These are phyloP conservation scores for Ardeotis arabs DNA, from an alignment of 2,113 vertebrate genomes.

Conservation along the genomic window DNA sequence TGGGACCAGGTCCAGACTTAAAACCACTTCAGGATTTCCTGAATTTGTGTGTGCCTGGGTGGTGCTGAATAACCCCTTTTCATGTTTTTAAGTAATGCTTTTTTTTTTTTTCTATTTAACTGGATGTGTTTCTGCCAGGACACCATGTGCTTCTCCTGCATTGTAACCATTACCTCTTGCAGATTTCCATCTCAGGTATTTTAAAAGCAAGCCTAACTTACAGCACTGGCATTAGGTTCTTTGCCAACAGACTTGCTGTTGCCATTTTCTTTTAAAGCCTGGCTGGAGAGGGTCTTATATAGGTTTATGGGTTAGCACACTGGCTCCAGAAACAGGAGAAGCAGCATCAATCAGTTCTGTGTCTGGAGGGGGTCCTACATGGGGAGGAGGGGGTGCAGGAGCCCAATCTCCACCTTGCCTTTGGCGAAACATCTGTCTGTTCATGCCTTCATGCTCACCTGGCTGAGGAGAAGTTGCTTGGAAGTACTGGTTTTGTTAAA, in stretches of 20 bases:
- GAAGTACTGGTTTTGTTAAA: neutral
- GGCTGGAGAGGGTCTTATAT: neutral
- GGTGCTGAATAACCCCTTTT: neutral
- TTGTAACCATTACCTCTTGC: neutral
- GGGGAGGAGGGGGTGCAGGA: neutral
- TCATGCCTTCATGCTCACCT: neutral
- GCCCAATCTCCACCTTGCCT: neutral
- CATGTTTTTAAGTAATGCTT: neutral
- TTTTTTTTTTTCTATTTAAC: neutral
- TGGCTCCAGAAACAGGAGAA: neutral
- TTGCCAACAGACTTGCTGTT: neutral
- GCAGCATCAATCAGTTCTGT: neutral
- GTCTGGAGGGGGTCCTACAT: accelerated
- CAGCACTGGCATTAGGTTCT: neutral
- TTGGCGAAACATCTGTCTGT: neutral
- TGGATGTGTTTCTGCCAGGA: neutral
- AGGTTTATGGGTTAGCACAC: neutral
- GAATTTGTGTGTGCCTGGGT: neutral
- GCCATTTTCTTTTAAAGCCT: neutral
- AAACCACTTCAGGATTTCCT: neutral
- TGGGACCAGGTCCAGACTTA: neutral
- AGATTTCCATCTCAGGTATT: neutral
- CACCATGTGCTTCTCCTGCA: neutral
- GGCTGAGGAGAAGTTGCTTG: neutral
- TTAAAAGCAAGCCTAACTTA: neutral